Evolutionary conservation across 2,113 vertebrate genomes (phyloP).

Genomic region (Atrichornis clamosus): DNA sequence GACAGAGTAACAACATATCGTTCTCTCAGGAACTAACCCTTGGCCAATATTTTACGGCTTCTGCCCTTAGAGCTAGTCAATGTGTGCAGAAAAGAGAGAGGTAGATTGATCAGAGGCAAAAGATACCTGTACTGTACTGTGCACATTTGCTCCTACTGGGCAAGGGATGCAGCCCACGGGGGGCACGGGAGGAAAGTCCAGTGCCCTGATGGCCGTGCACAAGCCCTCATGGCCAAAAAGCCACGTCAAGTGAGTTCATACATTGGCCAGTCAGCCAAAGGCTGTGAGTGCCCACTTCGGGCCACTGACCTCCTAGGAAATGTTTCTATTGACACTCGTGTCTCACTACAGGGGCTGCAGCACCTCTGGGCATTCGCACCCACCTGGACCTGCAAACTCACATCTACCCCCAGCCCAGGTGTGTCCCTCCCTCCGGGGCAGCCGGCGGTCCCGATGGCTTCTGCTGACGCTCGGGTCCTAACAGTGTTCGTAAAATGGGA

Average conservation of each 20-base stretch:
- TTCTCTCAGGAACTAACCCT: conserved; percentile 52
- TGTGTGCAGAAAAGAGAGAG: not conserved
- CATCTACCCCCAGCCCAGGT: not conserved
- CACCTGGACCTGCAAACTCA: fast-evolving
- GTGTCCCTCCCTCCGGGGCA: not conserved
- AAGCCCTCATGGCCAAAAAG: not conserved
- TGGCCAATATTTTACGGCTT: conserved; percentile 43
- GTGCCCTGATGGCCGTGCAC: fast-evolving
- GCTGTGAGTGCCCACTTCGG: not conserved
- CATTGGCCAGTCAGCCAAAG: not conserved
- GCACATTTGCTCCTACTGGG: not conserved
- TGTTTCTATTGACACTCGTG: fast-evolving
- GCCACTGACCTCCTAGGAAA: not conserved
- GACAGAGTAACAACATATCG: not conserved
- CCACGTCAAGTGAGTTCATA: fast-evolving
- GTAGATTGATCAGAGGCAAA: not conserved
- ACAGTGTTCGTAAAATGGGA: fast-evolving
- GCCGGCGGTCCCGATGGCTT: fast-evolving
- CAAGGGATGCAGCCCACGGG: not conserved
- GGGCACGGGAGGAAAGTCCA: not conserved
- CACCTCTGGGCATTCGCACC: not conserved
- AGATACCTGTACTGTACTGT: not conserved
- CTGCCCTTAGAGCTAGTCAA: conserved; percentile 32
- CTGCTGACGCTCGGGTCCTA: not conserved
- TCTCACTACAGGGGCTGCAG: not conserved